Evolutionary conservation across 2,113 vertebrate species (phyloP).

Genomic region (Pomatostomus ruficeps): DNA sequence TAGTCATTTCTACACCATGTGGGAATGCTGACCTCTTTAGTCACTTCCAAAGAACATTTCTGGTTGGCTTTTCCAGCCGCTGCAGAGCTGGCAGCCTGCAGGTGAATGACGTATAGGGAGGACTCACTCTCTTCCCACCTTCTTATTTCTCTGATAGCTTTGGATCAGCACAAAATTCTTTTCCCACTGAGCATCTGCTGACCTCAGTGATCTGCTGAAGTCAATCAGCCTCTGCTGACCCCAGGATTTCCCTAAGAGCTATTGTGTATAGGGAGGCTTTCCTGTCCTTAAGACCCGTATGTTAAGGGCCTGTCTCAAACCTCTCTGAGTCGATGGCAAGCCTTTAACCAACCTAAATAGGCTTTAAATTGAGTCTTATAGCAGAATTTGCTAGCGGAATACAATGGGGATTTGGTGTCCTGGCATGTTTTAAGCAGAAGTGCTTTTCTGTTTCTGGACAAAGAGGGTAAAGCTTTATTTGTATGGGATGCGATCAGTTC

Average conservation of each 20-base stretch:
- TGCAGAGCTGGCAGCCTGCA: not conserved
- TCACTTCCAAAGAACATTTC: not conserved
- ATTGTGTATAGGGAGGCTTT: not conserved
- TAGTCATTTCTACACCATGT: not conserved
- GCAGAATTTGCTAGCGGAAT: not conserved
- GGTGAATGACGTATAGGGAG: not conserved
- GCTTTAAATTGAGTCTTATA: conserved; percentile 1
- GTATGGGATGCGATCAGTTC: not conserved
- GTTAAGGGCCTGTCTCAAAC: not conserved
- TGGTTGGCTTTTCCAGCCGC: not conserved
- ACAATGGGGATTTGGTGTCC: not conserved
- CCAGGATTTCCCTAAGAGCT: conserved; percentile 38
- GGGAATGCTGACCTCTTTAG: not conserved
- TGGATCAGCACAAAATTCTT: conserved; percentile 41
- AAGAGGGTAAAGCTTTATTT: not conserved
- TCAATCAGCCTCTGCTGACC: conserved; percentile 35
- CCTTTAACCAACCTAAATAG: not conserved
- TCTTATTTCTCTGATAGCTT: conserved; percentile 20
- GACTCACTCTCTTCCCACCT: not conserved
- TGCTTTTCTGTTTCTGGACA: not conserved
- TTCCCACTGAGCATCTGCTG: conserved; percentile 43
- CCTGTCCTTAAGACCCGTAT: not conserved
- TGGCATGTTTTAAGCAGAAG: not conserved
- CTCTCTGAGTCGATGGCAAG: not conserved
- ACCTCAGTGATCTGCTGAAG: conserved; percentile 42